These are phyloP conservation scores for Microtus oregoni DNA, from an alignment of 2,113 vertebrate genomes.

Conservation along the genomic window DNA sequence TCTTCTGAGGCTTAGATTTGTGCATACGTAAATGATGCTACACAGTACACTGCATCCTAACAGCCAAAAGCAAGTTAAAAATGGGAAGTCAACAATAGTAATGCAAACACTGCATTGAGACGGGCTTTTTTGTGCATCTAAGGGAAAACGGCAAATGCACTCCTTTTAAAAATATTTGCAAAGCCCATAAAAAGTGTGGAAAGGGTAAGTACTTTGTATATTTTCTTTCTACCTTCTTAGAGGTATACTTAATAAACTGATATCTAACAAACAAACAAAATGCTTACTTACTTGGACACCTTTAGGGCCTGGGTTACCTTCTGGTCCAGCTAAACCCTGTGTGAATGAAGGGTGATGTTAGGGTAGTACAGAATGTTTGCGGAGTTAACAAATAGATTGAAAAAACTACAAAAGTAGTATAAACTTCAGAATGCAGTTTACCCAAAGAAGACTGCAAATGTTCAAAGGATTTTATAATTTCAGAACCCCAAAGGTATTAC, in stretches of 20 bases:
- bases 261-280: background rate
- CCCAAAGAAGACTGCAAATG: background rate
- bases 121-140: background rate
- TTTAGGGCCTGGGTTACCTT: constrained; percentile 97
- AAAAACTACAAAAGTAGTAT: background rate
- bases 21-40: background rate
- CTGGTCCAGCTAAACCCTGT: constrained; percentile 95
- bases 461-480: constrained; percentile 51
- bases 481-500: background rate
- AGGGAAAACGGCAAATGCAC: constrained; percentile 10
- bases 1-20: background rate
- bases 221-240: background rate
- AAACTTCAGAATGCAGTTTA: constrained; percentile 34
- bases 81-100: background rate
- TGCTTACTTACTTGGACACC: constrained; percentile 94
- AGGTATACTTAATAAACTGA: constrained; percentile 62
- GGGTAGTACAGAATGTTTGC: background rate
- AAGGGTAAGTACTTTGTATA: background rate
- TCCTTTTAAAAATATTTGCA: constrained; percentile 2
- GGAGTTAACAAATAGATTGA: background rate
- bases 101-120: background rate
- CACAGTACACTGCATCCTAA: background rate
- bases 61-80: background rate
- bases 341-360: constrained; percentile 71
- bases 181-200: background rate